phyloP scores from a whole-genome alignment of 2,797 vertebrate genomes.

The Apodemus agrarius region DNA sequence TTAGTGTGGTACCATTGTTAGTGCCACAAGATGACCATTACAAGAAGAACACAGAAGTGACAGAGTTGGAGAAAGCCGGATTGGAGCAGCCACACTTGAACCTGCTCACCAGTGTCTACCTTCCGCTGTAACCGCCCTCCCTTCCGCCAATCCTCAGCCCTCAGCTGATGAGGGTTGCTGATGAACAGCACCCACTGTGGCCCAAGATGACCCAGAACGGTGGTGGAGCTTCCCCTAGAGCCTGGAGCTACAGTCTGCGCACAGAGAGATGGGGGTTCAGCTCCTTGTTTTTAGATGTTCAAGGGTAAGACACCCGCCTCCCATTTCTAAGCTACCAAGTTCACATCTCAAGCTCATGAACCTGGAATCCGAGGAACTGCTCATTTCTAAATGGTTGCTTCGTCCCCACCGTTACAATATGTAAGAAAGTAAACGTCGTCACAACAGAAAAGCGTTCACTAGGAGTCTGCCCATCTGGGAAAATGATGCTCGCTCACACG shows the following conservation, averaged over 20 bases:
- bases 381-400: constrained; percentile 53
- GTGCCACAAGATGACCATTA: background rate
- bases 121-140: background rate
- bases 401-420: constrained; percentile 41
- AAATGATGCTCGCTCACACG: constrained; percentile 10
- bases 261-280: background rate
- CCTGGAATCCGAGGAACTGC: background rate
- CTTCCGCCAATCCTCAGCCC: background rate
- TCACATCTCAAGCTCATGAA: constrained; percentile 8
- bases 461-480: constrained; percentile 59
- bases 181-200: background rate
- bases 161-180: background rate
- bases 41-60: background rate
- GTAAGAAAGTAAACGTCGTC: constrained; percentile 63
- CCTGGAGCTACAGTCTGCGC: background rate
- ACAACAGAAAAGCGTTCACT: constrained; percentile 53
- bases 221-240: background rate
- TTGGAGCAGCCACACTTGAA: background rate
- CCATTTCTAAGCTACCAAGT: background rate
- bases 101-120: background rate
- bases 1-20: background rate
- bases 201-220: background rate
- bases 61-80: background rate
- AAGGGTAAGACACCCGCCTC: background rate
- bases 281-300: background rate